phyloP scores from a whole-genome alignment of 2,888 invertebrate species.

The Syrphus vitripennis region DNA sequence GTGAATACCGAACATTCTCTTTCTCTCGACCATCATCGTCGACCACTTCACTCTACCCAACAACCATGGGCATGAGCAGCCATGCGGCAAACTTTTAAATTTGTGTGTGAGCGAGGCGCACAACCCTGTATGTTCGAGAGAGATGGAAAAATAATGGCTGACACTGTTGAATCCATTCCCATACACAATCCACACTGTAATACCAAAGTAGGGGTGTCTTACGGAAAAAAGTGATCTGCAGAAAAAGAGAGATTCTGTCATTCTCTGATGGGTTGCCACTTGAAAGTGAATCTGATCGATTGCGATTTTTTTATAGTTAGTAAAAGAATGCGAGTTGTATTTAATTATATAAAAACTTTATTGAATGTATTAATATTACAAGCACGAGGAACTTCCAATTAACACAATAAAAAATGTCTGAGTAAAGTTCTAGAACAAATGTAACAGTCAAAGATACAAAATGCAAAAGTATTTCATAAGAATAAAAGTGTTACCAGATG shows the following conservation, averaged over 20 bases:
- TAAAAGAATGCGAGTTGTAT: no score
- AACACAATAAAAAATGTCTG: no score
- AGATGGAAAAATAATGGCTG: constrained; percentile 66
- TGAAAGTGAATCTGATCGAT: constrained; percentile 67
- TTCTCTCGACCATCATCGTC: background rate
- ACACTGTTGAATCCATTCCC: constrained; percentile 14
- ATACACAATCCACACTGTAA: background rate
- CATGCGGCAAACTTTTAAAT: constrained; percentile 11
- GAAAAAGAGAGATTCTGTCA: background rate
- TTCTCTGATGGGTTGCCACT: constrained; percentile 16
- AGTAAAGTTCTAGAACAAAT: no score
- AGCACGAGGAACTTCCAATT: no score
- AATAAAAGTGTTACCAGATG: no score
- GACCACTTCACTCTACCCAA: constrained; percentile 29
- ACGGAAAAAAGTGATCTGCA: constrained; percentile 9
- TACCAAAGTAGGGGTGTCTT: constrained; percentile 37
- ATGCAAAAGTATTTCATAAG: no score
- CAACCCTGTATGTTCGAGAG: constrained; percentile 2
- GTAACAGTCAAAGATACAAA: no score
- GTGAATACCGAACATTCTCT: background rate
- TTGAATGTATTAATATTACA: no score
- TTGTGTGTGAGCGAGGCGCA: background rate
- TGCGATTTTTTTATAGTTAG: no score
- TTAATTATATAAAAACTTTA: no score
- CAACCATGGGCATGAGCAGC: background rate